Evolutionary conservation across 2,797 vertebrate genomes (phyloP).

Genomic region (Ptychobarbus kaznakovi): DNA sequence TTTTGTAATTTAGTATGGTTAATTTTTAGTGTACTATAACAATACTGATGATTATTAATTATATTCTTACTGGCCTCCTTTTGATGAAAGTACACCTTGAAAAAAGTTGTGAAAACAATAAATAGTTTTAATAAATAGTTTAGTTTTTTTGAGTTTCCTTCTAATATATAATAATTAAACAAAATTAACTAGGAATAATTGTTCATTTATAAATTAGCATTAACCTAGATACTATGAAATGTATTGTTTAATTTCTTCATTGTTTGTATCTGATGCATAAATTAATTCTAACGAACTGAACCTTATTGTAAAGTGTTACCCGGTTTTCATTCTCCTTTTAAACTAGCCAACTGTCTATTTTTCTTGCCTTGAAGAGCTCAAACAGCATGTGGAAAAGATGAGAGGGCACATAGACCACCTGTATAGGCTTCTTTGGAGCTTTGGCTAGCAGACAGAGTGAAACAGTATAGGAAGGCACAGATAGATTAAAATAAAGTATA

Average conservation of each 20-base stretch:
- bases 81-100: not conserved
- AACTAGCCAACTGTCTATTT: not conserved
- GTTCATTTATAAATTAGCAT: not conserved
- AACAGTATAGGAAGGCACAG: not conserved
- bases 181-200: too few relatives aligned
- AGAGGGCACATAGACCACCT: constrained; percentile 90
- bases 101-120: not conserved
- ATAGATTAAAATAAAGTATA: not conserved
- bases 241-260: not conserved
- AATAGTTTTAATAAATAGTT: not conserved
- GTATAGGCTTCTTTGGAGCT: constrained; percentile 84
- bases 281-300: not conserved
- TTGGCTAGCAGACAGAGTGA: constrained; percentile 75
- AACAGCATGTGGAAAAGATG: constrained; percentile 72
- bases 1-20: not conserved
- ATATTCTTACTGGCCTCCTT: not conserved
- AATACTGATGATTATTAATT: not conserved
- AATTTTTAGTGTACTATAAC: not conserved
- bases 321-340: not conserved
- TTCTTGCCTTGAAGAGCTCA: constrained; percentile 64
- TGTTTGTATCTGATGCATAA: not conserved
- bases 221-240: not conserved
- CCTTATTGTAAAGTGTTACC: too few relatives aligned
- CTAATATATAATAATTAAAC: not conserved
- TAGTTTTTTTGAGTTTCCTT: too few relatives aligned